These are phyloP conservation scores for Ctenochaetus hawaiiensis DNA, from an alignment of 2,797 vertebrate species.

Conservation along the genomic window DNA sequence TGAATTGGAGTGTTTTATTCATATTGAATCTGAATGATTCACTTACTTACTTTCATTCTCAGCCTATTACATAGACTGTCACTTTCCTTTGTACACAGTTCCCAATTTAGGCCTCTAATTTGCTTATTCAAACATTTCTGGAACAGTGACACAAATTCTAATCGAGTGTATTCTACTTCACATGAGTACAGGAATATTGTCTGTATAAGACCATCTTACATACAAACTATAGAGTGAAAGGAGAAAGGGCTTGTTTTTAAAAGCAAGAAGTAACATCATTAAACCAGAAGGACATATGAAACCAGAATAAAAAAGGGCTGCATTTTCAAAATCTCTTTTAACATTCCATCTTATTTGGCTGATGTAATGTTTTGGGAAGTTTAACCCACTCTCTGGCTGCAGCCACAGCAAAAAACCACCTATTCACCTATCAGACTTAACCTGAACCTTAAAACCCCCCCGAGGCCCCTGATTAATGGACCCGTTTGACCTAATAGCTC, in stretches of 20 bases:
- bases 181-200: neutral
- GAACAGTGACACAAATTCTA: neutral
- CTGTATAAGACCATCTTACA: neutral
- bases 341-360: constrained; percentile 4
- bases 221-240: neutral
- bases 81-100: neutral
- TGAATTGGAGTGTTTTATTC: neutral
- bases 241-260: neutral
- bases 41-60: neutral
- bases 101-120: neutral
- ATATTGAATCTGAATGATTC: constrained; percentile 4
- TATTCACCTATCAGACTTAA: constrained; percentile 32
- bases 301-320: neutral
- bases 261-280: neutral
- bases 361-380: constrained; percentile 3
- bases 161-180: neutral
- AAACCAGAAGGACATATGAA: neutral
- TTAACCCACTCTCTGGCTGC: constrained; percentile 20
- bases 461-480: constrained; percentile 40
- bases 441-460: constrained; percentile 20
- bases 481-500: constrained; percentile 26
- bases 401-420: constrained; percentile 4
- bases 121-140: neutral
- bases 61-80: neutral
- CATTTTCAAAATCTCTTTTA: constrained; percentile 6